Conservation (phyloP, 2,888 invertebrate species). For the Harpagoxenus sublaevis region DNA sequence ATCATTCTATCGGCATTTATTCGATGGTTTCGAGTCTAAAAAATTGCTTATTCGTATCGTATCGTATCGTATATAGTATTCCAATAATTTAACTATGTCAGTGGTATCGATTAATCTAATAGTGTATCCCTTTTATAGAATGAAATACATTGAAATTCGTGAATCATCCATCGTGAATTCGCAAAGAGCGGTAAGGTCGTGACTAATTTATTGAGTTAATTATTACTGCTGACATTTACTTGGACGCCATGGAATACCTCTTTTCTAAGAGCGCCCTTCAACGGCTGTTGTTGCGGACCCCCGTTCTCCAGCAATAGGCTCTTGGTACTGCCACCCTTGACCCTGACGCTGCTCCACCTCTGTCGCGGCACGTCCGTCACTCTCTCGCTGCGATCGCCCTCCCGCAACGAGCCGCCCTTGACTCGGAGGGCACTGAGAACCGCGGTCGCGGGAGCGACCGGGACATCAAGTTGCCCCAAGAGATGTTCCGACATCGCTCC, state of each 20-base stretch:
- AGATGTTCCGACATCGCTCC: conserved; percentile 85
- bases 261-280: conserved; percentile 82
- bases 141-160: neutral
- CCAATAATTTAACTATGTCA: neutral
- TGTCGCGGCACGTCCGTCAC: conserved; percentile 80
- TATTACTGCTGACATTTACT: neutral
- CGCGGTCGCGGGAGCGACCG: conserved; percentile 71
- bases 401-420: conserved; percentile 81
- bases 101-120: neutral
- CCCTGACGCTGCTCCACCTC: conserved; percentile 84
- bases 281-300: conserved; percentile 80
- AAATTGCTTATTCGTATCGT: neutral
- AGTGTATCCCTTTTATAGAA: neutral
- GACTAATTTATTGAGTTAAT: conserved; percentile 22
- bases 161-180: neutral
- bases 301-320: conserved; percentile 84
- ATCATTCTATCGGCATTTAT: neutral
- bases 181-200: neutral
- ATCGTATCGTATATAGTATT: neutral
- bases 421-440: conserved; percentile 77
- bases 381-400: conserved; percentile 80
- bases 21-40: neutral
- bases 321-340: conserved; percentile 85
- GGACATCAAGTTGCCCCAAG: conserved; percentile 81
- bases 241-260: conserved; percentile 79